Base-by-base conservation (phyloP, 1,140 invertebrate genomes). In the Drosophila sucinea region DNA sequence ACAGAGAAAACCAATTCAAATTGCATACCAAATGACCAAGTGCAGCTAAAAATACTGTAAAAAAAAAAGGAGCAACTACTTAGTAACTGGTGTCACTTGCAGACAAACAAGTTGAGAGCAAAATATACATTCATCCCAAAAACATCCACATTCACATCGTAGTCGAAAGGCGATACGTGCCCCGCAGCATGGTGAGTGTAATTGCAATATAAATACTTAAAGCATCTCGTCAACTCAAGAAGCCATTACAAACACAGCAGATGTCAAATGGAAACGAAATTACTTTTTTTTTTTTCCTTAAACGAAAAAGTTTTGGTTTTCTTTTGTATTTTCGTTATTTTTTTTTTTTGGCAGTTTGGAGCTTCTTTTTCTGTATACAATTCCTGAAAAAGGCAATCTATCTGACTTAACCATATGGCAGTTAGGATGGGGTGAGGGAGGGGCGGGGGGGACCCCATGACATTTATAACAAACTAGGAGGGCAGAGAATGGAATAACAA, bases 151-250 rank as follows among this genome's bases (percentile, higher is more conserved):
- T 35, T 23, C 29, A 40, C 41, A 30, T 5, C 30, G n/a, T 32
- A 41, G 35, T 4, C 25, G 30, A 25, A 23, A 4, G 27, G 23
- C 56, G 17, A 29, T 55, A 27, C 38, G 30, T 61, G 65, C 38
- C 38, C 2, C 33, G 54, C 32, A 76, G 30, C 55, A 70, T 82
- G 66, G 63, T 70, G 64, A 63, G 67, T 76, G 44, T 83, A 83
- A 86, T 83, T 79, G 77, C 70, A 83, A 71, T 74, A 68, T 73
- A 79, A 86, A 83, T 83, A 79, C 70, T 86, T 70, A 68, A 77
- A 85, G 47, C 32, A 56, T 41, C 68, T 44, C 27, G 33, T 64
- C 54, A 56, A 29, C 41, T 41, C 30, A 40, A 67, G 75, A 87
- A 86, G 79, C 79, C 83, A 67, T 79, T 77, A 54, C 40, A 65